These are phyloP conservation scores for Carpatolechia fugitivella DNA, from an alignment of 2,888 invertebrate species.

Conservation along the genomic window DNA sequence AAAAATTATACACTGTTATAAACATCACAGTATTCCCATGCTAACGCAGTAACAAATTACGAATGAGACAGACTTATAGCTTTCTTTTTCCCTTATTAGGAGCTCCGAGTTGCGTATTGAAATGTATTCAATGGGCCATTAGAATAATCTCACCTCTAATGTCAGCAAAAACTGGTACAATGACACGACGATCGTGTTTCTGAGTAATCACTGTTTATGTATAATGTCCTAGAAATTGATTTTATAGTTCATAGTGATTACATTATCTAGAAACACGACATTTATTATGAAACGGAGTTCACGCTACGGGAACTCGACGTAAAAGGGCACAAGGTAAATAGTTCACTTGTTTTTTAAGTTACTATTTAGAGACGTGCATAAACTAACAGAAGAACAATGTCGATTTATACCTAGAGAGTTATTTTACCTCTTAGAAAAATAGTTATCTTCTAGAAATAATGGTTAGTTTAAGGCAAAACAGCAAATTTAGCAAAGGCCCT, in stretches of 20 bases:
- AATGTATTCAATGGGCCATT: slow-evolving; percentile 4
- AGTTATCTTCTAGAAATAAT: too few relatives aligned
- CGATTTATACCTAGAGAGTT: too few relatives aligned
- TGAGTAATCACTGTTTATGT: background rate
- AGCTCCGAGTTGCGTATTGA: background rate
- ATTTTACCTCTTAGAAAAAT: too few relatives aligned
- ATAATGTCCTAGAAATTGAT: slow-evolving; percentile 1
- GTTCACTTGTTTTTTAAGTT: too few relatives aligned
- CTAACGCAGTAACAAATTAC: background rate
- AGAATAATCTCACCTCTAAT: slow-evolving; percentile 1
- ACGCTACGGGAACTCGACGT: too few relatives aligned
- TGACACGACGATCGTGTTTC: background rate
- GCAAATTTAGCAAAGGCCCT: too few relatives aligned
- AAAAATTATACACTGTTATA: background rate
- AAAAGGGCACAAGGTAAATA: too few relatives aligned
- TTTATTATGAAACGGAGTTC: too few relatives aligned
- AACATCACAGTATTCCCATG: background rate
- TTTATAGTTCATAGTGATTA: background rate
- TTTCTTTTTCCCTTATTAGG: background rate
- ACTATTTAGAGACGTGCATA: too few relatives aligned
- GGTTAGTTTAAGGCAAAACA: too few relatives aligned
- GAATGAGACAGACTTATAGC: background rate
- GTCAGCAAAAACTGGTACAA: background rate
- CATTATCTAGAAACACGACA: too few relatives aligned
- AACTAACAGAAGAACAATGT: too few relatives aligned